Evolutionary conservation across 2,113 vertebrate species (phyloP).

Genomic region (human): DNA sequence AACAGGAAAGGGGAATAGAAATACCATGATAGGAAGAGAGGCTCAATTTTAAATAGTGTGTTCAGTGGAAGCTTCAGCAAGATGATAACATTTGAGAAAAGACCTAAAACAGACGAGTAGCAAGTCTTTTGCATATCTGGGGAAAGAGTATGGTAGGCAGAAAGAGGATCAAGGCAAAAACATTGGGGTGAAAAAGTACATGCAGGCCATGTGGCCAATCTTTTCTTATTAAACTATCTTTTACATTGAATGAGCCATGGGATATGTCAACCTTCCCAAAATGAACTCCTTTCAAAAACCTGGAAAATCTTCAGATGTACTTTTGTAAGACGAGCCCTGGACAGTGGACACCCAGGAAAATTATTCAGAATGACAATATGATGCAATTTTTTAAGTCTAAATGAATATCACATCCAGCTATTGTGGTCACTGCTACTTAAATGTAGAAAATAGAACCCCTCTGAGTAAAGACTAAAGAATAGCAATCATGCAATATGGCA

Average conservation of each 20-base stretch:
- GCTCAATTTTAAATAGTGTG: not conserved
- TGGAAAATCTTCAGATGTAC: not conserved
- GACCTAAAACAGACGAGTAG: not conserved
- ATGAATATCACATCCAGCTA: not conserved
- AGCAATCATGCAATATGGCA: not conserved
- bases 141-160: not conserved
- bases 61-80: not conserved
- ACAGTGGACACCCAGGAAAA: not conserved
- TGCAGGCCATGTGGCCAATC: not conserved
- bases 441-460: not conserved
- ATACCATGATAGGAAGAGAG: not conserved
- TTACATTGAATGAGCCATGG: not conserved
- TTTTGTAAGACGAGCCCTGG: not conserved
- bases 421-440: not conserved
- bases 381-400: not conserved
- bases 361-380: not conserved
- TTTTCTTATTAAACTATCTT: not conserved
- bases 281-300: not conserved
- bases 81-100: not conserved
- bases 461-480: not conserved
- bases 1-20: not conserved
- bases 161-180: not conserved
- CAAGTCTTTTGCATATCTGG: not conserved
- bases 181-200: not conserved
- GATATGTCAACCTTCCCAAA: not conserved